A percentile compares a stretch with the other conserved stretches of the same genome.
Conservation (phyloP, 2,888 invertebrate species). For the Tanaodytes sp. region DNA sequence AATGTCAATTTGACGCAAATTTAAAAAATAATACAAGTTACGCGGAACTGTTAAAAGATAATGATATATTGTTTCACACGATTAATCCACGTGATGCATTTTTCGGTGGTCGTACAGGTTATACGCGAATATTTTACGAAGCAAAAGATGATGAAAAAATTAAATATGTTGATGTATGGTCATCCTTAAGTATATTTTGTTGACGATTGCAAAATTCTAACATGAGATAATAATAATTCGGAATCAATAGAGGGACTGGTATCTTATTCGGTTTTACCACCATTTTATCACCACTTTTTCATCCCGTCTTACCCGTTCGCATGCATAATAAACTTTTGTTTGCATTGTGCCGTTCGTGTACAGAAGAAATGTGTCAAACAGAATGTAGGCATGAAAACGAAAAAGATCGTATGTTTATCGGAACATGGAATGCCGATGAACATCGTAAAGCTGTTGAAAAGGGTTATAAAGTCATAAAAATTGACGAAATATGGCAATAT, state of each 20-base stretch:
- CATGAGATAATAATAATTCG: not conserved
- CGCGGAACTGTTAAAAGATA: not conserved
- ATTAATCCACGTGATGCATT: constrained; percentile 26
- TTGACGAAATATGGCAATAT: constrained; percentile 1
- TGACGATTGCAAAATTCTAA: constrained; percentile 12
- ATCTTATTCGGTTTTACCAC: constrained; percentile 32
- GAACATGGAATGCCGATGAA: not conserved
- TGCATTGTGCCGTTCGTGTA: constrained; percentile 65
- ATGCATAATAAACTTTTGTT: constrained; percentile 63
- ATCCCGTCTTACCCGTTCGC: constrained; percentile 57
- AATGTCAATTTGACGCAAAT: constrained; percentile 10
- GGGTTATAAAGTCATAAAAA: not conserved
- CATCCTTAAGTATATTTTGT: constrained; percentile 59
- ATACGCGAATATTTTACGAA: constrained; percentile 4
- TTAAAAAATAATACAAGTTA: not conserved
- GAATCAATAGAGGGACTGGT: not conserved
- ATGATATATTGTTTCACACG: not conserved
- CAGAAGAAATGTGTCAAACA: constrained; percentile 50
- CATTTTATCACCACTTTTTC: constrained; percentile 57
- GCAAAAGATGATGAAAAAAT: constrained; percentile 16
- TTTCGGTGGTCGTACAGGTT: constrained; percentile 12
- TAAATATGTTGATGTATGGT: constrained; percentile 38
- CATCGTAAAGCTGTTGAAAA: constrained; percentile 21
- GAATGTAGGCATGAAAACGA: not conserved
- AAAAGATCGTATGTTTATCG: not conserved